A percentile compares a stretch with the other conserved stretches of the same genome.
phyloP scores from a whole-genome alignment of 2,888 invertebrate species.

The Tipula unca region DNA sequence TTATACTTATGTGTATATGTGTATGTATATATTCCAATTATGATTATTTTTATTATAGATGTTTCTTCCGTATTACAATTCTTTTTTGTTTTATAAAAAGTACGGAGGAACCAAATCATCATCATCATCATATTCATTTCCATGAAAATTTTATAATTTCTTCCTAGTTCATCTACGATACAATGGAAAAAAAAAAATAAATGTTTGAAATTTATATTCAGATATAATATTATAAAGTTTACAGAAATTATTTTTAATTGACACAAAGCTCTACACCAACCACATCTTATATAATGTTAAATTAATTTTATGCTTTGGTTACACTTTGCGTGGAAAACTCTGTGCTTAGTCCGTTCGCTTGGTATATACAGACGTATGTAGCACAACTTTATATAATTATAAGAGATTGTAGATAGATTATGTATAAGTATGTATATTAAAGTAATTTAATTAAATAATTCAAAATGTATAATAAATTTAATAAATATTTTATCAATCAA shows the following conservation, averaged over 20 bases:
- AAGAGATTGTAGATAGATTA: not conserved
- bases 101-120: not conserved
- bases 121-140: not conserved
- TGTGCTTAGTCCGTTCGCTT: not conserved
- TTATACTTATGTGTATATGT: not conserved
- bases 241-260: not conserved
- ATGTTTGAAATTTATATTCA: too few relatives aligned
- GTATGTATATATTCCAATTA: not conserved
- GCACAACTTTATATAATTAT: not conserved
- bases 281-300: not conserved
- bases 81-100: not conserved
- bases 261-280: not conserved
- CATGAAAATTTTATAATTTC: not conserved
- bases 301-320: not conserved
- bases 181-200: not conserved
- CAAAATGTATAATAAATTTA: not conserved
- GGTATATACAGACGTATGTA: not conserved
- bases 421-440: not conserved
- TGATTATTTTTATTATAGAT: not conserved
- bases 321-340: not conserved
- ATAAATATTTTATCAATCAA: not conserved
- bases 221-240: not conserved
- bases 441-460: not conserved
- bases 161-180: not conserved
- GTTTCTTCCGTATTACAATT: not conserved